Evolutionary conservation across 1,140 invertebrate species (phyloP).

Genomic region (Zaprionus ornatus): DNA sequence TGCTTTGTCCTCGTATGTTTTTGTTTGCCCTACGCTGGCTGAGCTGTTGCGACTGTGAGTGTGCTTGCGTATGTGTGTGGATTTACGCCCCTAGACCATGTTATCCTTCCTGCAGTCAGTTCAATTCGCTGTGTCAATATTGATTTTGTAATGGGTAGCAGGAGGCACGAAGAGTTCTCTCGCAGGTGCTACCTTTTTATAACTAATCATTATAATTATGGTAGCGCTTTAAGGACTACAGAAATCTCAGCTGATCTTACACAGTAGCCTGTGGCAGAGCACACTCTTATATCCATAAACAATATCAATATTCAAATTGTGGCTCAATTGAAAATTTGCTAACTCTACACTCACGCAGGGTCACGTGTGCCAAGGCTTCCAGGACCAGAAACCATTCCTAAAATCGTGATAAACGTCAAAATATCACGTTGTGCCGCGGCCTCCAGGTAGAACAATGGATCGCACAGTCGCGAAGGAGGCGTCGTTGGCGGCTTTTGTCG

Average conservation of each 20-base stretch:
- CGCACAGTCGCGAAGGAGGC: conserved; percentile 43
- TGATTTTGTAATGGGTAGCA: conserved; percentile 64
- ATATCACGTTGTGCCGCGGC: conserved; percentile 68
- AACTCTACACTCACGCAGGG: conserved; percentile 50
- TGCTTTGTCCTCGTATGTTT: conserved; percentile 55
- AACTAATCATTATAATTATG: conserved; percentile 44
- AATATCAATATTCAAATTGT: conserved; percentile 82
- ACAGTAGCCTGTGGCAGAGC: conserved; percentile 53
- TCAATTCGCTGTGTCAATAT: conserved; percentile 54
- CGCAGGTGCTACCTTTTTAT: conserved; percentile 5
- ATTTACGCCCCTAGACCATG: conserved; percentile 11
- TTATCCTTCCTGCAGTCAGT: conserved; percentile 13
- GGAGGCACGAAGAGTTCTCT: not conserved
- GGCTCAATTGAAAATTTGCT: conserved; percentile 82
- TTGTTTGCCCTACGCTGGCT: conserved; percentile 42
- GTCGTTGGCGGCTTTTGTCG: conserved; percentile 74
- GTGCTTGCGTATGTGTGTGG: conserved; percentile 8
- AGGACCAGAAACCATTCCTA: conserved; percentile 27
- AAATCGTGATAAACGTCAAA: conserved; percentile 83
- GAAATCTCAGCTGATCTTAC: conserved; percentile 56
- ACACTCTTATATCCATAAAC: conserved; percentile 19
- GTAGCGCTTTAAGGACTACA: conserved; percentile 9
- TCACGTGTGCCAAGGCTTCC: conserved; percentile 18
- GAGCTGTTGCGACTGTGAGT: conserved; percentile 37
- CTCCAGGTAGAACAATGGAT: conserved; percentile 67